These are phyloP conservation scores for Ctenodactylus gundi DNA, from an alignment of 2,113 vertebrate genomes.

Conservation along the genomic window DNA sequence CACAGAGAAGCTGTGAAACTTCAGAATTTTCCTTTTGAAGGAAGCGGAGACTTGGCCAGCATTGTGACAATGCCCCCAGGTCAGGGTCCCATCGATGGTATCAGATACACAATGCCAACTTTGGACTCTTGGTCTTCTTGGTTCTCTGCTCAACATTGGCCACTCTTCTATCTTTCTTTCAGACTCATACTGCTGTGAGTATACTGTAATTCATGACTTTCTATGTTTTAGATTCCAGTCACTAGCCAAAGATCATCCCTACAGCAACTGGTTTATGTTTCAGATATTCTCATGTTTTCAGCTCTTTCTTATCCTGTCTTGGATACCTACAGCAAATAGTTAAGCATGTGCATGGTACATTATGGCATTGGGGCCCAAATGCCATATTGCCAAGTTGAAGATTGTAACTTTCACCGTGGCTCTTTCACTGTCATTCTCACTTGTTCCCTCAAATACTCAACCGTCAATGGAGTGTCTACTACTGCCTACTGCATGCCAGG, in stretches of 20 bases:
- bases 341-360: too few species aligned
- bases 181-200: background rate
- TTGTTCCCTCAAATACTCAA: background rate
- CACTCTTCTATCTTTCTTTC: background rate
- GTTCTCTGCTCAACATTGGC: background rate
- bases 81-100: background rate
- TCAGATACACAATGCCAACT: background rate
- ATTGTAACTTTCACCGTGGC: background rate
- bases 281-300: background rate
- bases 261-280: background rate
- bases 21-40: background rate
- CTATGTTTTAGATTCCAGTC: background rate
- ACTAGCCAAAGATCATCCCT: background rate
- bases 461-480: background rate
- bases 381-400: background rate
- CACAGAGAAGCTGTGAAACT: background rate
- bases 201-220: background rate
- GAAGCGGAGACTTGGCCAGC: background rate
- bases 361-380: too few species aligned
- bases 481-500: accelerated
- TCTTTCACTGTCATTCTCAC: background rate
- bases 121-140: background rate
- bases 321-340: background rate
- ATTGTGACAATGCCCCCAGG: background rate
- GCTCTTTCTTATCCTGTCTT: background rate